Conservation (phyloP, 2,888 invertebrate genomes). For the Pseudanteris insignis region DNA sequence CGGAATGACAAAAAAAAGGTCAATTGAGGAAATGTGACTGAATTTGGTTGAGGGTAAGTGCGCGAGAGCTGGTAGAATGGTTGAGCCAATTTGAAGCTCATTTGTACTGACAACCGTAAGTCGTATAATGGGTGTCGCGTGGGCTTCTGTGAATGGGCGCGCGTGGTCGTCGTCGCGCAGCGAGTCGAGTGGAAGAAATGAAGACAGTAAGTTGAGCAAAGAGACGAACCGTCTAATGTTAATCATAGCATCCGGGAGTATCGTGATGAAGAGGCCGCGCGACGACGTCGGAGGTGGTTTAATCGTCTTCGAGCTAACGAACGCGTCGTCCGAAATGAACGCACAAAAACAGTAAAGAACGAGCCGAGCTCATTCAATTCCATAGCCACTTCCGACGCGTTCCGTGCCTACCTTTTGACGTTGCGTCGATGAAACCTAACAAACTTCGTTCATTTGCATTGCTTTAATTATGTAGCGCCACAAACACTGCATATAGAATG, state of each 20-base stretch:
- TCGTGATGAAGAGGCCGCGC: conserved; percentile 22
- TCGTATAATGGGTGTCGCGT: conserved; percentile 44
- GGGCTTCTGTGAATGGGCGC: conserved; percentile 41
- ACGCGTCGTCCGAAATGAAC: conserved; percentile 11
- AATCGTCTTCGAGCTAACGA: conserved; percentile 32
- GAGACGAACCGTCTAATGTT: conserved; percentile 42
- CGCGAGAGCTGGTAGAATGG: conserved; percentile 21
- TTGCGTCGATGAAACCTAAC: conserved; percentile 13
- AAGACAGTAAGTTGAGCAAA: conserved; percentile 30
- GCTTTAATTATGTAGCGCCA: too few relatives aligned
- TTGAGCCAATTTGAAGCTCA: conserved; percentile 40
- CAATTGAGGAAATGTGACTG: conserved; percentile 23
- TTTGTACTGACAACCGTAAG: conserved; percentile 31
- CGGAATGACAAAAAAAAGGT: conserved; percentile 10
- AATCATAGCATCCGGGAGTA: conserved; percentile 42
- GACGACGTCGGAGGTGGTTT: conserved; percentile 30
- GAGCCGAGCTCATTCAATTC: conserved; percentile 16
- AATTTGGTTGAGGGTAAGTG: conserved; percentile 14
- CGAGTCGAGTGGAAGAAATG: conserved; percentile 32
- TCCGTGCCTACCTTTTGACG: conserved; percentile 12
- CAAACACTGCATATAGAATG: too few relatives aligned
- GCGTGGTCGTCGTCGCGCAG: conserved; percentile 41
- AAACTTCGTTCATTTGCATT: conserved; percentile 18
- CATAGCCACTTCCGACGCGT: conserved; percentile 17
- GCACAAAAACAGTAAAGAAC: conserved; percentile 7